phyloP scores from a whole-genome alignment of 1,140 invertebrate species.

The Teleopsis dalmanni region DNA sequence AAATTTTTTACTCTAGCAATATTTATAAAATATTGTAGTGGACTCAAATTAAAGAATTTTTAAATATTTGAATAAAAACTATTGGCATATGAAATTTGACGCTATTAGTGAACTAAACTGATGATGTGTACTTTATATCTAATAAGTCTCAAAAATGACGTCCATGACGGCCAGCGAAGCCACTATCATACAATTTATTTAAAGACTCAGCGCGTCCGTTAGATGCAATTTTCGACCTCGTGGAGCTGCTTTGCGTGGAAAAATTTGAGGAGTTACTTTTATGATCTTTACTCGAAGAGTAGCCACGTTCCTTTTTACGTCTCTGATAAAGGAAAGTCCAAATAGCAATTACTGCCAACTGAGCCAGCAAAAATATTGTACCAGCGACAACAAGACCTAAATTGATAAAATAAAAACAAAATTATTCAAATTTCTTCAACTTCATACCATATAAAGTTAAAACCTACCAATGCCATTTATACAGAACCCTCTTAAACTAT shows the following conservation, averaged over 20 bases:
- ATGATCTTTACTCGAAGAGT: conserved; percentile 18
- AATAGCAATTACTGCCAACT: conserved; percentile 68
- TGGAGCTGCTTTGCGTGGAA: conserved; percentile 22
- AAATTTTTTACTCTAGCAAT: no score
- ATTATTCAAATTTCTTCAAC: no score
- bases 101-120: no score
- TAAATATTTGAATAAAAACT: no score
- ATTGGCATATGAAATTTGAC: no score
- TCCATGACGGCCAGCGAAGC: conserved; percentile 58
- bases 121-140: no score
- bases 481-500: no score
- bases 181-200: conserved; percentile 75
- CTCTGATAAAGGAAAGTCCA: conserved; percentile 78
- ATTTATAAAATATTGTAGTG: no score
- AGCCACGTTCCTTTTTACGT: conserved; percentile 46
- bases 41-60: no score
- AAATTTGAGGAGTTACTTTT: conserved; percentile 15
- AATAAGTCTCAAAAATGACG: conserved; percentile 80
- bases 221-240: conserved; percentile 40
- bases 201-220: conserved; percentile 60
- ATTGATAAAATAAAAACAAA: no score
- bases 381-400: conserved; percentile 69
- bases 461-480: no score
- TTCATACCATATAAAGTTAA: no score
- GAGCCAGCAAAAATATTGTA: conserved; percentile 68